These are phyloP conservation scores for Elysia crispata DNA, from an alignment of 2,888 invertebrate genomes.

Conservation along the genomic window DNA sequence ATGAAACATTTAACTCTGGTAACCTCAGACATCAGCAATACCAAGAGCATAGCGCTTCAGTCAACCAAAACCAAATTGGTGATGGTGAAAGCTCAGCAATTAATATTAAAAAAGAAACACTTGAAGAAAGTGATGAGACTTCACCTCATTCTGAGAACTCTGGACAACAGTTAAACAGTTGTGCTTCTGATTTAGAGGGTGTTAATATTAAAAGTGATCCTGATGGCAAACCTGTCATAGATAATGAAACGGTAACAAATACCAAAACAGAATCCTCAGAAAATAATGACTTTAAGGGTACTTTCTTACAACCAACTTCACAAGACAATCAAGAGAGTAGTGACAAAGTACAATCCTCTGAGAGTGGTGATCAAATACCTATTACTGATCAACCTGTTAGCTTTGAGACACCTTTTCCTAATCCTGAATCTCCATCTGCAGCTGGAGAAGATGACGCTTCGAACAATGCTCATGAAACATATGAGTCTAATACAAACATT, in stretches of 20 bases:
- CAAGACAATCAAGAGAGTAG: not conserved
- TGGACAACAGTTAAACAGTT: too few relatives aligned
- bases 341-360: not conserved
- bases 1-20: not conserved
- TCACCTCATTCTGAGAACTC: not conserved
- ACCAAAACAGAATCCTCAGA: not conserved
- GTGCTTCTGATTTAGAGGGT: not conserved
- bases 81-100: not conserved
- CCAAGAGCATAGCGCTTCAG: not conserved
- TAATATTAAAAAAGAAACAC: constrained; percentile 40
- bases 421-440: too few relatives aligned
- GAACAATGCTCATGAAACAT: constrained; percentile 12
- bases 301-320: constrained; percentile 32
- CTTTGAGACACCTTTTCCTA: too few relatives aligned
- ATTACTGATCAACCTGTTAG: not conserved
- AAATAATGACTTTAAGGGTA: constrained; percentile 19
- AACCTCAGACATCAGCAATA: too few relatives aligned
- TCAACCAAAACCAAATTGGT: constrained; percentile 2
- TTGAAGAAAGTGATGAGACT: constrained; percentile 21
- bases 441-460: too few relatives aligned
- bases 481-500: not conserved
- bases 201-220: constrained; percentile 38
- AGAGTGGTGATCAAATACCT: not conserved
- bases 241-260: not conserved
- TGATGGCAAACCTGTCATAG: constrained; percentile 1